Base-by-base conservation (phyloP, 1,140 invertebrate genomes). In the Pygmarrhopalites habei region DNA sequence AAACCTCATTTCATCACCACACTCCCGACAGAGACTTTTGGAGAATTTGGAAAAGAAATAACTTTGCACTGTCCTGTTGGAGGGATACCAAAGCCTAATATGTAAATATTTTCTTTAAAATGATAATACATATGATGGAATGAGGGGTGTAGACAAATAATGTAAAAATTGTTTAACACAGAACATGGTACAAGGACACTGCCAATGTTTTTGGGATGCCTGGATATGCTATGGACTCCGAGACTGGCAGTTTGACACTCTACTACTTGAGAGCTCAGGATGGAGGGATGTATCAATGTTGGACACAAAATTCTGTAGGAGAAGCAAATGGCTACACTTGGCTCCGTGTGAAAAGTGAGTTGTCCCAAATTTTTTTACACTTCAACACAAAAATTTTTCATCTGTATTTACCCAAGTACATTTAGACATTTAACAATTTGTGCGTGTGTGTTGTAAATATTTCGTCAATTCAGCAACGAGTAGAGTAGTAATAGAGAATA, bases 301-400 rank as follows among this genome's bases (percentile, higher is more conserved):
- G 95, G 67, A 92, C 91, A 0, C 80, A 77, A 32, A 96, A 95
- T 73, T 83, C 86, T 70, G 94, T 88, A 1, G 95, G 95, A 14
- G 88, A 94, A 75, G 85, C 86, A 23, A 92, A 89, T 10, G 85
- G 86, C 57, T 88, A 88, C 65, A 92, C 91, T 3, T 96, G 92
- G 91, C 79, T 98, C 10, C 87, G 88, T 80, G 92, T 95, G 32
- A 95, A 95, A 85, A 95, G 93, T 95, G 83, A 89, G 90, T n/a
- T n/a, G n/a, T n/a, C n/a, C n/a, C n/a, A n/a, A n/a, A n/a, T n/a
- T n/a, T n/a, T n/a, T n/a, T n/a, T n/a, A n/a, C n/a, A n/a, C n/a
- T n/a, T n/a, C n/a, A n/a, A n/a, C n/a, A n/a, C n/a, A n/a, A n/a
- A n/a, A n/a, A n/a, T n/a, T n/a, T n/a, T n/a, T n/a, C n/a, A n/a